Conservation (phyloP, 2,888 invertebrate genomes). For the Phymatocera aterrima region DNA sequence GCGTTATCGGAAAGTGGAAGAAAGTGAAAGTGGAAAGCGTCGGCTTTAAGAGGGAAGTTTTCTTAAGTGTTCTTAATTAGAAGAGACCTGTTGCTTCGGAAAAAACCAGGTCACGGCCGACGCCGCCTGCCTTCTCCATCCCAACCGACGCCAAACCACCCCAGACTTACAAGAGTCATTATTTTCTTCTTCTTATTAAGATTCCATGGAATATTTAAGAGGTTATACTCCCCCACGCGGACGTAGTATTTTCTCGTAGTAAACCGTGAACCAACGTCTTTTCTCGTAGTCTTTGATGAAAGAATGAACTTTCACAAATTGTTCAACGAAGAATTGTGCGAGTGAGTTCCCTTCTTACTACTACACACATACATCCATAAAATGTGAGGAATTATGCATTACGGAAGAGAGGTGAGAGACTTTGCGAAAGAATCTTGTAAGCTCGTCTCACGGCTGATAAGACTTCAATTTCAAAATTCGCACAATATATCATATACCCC, state of each 20-base stretch:
- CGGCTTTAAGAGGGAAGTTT: conserved; percentile 75
- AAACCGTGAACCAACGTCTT: conserved; percentile 1
- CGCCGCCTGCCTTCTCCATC: conserved; percentile 55
- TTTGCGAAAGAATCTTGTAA: neutral
- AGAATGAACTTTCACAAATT: conserved; percentile 5
- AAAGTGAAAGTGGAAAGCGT: conserved; percentile 65
- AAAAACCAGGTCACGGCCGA: conserved; percentile 74
- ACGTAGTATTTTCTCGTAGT: conserved; percentile 41
- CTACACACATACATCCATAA: no score
- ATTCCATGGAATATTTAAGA: conserved; percentile 70
- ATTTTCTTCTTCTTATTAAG: conserved; percentile 71
- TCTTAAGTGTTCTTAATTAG: conserved; percentile 76
- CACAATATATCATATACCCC: neutral
- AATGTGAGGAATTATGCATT: neutral
- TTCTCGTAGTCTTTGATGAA: neutral
- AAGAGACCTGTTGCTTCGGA: conserved; percentile 75
- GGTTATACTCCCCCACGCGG: conserved; percentile 59
- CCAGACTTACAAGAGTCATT: conserved; percentile 73
- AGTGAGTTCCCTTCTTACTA: no score
- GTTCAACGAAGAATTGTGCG: neutral
- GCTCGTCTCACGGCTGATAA: neutral
- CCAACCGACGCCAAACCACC: conserved; percentile 54
- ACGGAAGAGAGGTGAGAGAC: neutral
- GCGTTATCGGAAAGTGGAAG: conserved; percentile 67
- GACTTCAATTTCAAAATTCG: neutral